Evolutionary conservation across 2,113 vertebrate genomes (phyloP).

Genomic region (Ailuropoda melanoleuca): DNA sequence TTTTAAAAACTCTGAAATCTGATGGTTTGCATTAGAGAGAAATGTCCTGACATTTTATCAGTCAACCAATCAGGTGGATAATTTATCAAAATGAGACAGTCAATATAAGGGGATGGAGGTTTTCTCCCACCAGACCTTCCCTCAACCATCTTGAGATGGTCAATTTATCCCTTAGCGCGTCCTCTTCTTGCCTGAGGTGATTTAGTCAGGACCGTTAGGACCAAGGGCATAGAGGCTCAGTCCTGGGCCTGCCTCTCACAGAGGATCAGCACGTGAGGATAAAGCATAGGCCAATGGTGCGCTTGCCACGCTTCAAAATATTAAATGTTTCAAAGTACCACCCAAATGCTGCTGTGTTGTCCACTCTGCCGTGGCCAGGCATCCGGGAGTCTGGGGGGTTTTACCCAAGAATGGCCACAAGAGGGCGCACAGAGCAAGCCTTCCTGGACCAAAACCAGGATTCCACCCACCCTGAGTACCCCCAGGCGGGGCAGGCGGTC

Average conservation of each 20-base stretch:
- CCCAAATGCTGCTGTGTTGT: rapidly evolving
- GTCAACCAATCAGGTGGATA: not conserved
- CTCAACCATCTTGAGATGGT: not conserved
- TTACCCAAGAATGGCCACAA: not conserved
- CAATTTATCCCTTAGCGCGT: rapidly evolving
- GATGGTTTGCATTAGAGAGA: not conserved
- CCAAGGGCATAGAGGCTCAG: not conserved
- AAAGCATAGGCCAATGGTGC: not conserved
- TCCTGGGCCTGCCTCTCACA: not conserved
- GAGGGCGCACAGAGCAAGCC: constrained; percentile 21
- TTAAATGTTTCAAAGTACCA: rapidly evolving
- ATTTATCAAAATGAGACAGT: not conserved
- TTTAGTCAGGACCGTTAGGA: not conserved
- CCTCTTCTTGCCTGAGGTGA: not conserved
- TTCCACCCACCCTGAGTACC: rapidly evolving
- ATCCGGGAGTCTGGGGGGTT: not conserved
- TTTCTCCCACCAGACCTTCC: too few relatives aligned
- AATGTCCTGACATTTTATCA: not conserved
- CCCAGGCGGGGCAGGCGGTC: rapidly evolving
- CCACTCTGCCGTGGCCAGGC: rapidly evolving
- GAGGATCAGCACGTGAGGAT: not conserved
- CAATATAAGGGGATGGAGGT: too few relatives aligned
- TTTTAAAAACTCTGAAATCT: not conserved
- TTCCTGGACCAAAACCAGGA: not conserved
- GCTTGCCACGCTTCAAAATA: rapidly evolving